Base-by-base conservation (phyloP, 1,140 invertebrate species). In the Battus philenor region DNA sequence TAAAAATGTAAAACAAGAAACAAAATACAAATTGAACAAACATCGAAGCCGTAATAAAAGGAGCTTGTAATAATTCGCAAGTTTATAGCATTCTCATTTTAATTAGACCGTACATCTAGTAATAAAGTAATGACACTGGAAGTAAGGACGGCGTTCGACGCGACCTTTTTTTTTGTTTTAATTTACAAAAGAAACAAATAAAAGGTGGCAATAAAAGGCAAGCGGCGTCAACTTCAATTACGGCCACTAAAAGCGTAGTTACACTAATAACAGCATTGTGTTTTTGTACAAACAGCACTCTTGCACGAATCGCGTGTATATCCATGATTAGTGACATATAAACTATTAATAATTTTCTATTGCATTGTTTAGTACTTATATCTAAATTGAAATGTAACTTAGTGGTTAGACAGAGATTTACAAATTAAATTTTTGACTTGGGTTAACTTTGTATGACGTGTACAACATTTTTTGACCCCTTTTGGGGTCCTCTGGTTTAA, bases 141-240 rank as follows among this genome's bases (percentile, higher is more conserved):
- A 29, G 9, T 9, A 1, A 9, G 26, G n/a, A 29, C 7, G 1
- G 26, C 11, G 26, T 9, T 1, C n/a, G 9, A 1, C 26, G 9
- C n/a, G 26, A 9, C n/a, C 41, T 39, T 22, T 54, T 30, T 38
- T 17, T 50, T 60, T n/a, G n/a, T n/a, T 61, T 60, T 43, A 52
- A 60, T 55, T 55, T 45, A 43, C 43, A 49, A 24, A 38, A 26
- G 34, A 13, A 41, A 49, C 43, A 54, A 54, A 54, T 54, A 54
- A 61, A 52, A 44, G 45, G 41, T 11, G 27, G 45, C 24, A 55
- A 44, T 58, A 62, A 47, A 61, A 44, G 47, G 29, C 22, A 38
- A 54, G 48, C 41, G 55, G 49, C 52, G 59, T 63, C 52, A 59
- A 63, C 47, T 55, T 52, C 52, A 63, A 59, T 59, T 53, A 59